Evolutionary conservation across 2,888 invertebrate species (phyloP).

Genomic region (Limnephilus lunatus): DNA sequence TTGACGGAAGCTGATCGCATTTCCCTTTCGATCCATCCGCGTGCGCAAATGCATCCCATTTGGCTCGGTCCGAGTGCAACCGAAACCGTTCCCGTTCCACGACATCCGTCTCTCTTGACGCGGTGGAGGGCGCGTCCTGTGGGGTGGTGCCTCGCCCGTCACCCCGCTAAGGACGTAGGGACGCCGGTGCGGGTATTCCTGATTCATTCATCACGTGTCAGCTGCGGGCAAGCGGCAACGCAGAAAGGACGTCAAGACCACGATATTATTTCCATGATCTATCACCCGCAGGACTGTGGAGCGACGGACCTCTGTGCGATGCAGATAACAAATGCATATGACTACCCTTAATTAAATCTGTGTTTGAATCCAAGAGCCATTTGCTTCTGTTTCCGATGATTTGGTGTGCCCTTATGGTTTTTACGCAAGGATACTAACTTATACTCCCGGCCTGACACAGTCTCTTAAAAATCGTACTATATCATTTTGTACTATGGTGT

Average conservation of each 20-base stretch:
- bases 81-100: not conserved
- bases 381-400: too few species aligned
- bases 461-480: too few species aligned
- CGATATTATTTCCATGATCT: constrained; percentile 24
- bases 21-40: not conserved
- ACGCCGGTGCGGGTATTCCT: constrained; percentile 12
- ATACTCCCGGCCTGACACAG: too few species aligned
- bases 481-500: too few species aligned
- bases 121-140: constrained; percentile 12
- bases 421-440: too few species aligned
- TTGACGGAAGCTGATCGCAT: not conserved
- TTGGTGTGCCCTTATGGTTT: too few species aligned
- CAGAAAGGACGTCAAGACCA: constrained; percentile 22
- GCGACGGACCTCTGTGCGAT: not conserved
- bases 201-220: constrained; percentile 28
- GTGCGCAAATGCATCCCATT: not conserved
- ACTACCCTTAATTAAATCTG: not conserved
- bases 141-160: not conserved
- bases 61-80: not conserved
- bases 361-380: too few species aligned
- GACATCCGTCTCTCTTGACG: not conserved
- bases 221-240: constrained; percentile 16
- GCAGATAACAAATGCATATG: not conserved
- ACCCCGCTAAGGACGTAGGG: constrained; percentile 1
- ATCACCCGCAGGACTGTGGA: not conserved